Evolutionary conservation across 1,140 invertebrate genomes (phyloP).

Genomic region (Heliconius congener): DNA sequence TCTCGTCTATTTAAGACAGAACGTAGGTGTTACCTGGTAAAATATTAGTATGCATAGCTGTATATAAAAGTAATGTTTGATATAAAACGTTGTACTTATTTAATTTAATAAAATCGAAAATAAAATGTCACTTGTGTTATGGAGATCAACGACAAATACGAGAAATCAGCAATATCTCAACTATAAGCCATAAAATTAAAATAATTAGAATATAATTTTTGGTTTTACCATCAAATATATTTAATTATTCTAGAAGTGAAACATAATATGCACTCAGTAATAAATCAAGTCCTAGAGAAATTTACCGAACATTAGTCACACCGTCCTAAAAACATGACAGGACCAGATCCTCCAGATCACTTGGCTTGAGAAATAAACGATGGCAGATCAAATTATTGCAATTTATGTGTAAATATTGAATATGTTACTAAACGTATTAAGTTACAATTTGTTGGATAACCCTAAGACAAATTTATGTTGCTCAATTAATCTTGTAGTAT

Average conservation of each 20-base stretch:
- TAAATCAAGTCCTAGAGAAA: slow-evolving; percentile 42
- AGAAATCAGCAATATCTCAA: too few relatives aligned
- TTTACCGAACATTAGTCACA: slow-evolving; percentile 40
- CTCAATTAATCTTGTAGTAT: slow-evolving; percentile 15
- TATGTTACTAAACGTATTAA: slow-evolving; percentile 29
- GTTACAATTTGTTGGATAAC: slow-evolving; percentile 31
- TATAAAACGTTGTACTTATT: too few relatives aligned
- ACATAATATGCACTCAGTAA: slow-evolving; percentile 18
- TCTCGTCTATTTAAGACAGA: too few relatives aligned
- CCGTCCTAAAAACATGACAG: slow-evolving; percentile 36
- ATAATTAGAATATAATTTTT: background rate
- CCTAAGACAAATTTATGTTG: slow-evolving; percentile 15
- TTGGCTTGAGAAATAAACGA: slow-evolving; percentile 37
- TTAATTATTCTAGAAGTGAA: background rate
- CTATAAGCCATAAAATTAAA: background rate
- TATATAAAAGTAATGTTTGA: too few relatives aligned
- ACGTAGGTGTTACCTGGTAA: too few relatives aligned
- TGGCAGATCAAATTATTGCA: slow-evolving; percentile 38
- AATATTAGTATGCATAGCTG: too few relatives aligned
- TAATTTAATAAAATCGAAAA: too few relatives aligned
- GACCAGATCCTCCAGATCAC: slow-evolving; percentile 35
- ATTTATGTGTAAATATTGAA: slow-evolving; percentile 33
- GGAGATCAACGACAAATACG: too few relatives aligned
- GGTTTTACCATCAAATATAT: background rate
- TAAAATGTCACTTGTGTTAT: too few relatives aligned